Conservation (phyloP, 1,140 invertebrate genomes). For the Atta texana region DNA sequence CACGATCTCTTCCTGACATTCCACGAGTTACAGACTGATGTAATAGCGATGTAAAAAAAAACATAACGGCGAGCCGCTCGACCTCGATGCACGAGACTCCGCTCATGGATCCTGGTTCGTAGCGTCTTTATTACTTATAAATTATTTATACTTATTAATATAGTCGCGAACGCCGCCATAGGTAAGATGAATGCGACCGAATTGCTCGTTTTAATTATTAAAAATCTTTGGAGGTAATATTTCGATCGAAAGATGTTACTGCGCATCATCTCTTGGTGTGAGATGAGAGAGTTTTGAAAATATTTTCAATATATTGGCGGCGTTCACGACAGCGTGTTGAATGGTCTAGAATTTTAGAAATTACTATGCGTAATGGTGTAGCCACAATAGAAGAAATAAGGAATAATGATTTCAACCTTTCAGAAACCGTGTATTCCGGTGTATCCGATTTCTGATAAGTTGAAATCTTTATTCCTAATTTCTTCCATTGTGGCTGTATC, state of each 20-base stretch:
- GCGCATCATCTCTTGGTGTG: not conserved
- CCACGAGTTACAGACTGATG: conserved; percentile 66
- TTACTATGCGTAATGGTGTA: not conserved
- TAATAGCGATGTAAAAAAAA: conserved; percentile 33
- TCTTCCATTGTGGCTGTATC: too few species aligned
- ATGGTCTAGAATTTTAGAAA: conserved; percentile 30
- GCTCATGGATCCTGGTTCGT: conserved; percentile 68
- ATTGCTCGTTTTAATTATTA: not conserved
- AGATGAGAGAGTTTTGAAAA: not conserved
- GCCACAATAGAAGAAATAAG: too few species aligned
- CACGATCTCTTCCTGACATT: conserved; percentile 66
- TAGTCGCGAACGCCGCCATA: conserved; percentile 7
- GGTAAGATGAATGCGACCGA: not conserved
- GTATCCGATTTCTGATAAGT: too few species aligned
- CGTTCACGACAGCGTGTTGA: conserved; percentile 25
- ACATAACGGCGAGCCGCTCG: conserved; percentile 26
- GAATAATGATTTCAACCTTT: too few species aligned
- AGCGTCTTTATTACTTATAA: conserved; percentile 58
- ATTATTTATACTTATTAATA: conserved; percentile 29
- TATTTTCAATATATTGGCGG: not conserved
- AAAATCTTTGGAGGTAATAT: not conserved
- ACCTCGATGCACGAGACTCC: conserved; percentile 47
- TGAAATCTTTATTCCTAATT: too few species aligned
- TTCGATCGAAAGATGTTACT: not conserved
- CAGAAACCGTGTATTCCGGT: too few species aligned